Conservation (phyloP, 2,888 invertebrate species). For the Calameuta filiformis region DNA sequence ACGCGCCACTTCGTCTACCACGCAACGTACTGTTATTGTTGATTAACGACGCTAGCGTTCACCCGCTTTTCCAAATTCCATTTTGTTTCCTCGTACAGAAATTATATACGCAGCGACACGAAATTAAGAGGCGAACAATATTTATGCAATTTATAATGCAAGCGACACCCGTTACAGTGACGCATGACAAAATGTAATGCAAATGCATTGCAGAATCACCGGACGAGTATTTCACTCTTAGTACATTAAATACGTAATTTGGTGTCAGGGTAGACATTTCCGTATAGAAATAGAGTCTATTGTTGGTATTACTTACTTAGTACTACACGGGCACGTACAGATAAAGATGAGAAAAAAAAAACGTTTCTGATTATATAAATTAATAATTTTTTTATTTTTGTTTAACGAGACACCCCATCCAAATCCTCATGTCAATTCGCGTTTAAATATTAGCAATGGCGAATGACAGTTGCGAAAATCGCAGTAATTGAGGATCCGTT, state of each 20-base stretch:
- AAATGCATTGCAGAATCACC: slow-evolving; percentile 38
- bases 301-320: slow-evolving; percentile 60
- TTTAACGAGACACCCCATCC: slow-evolving; percentile 10
- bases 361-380: slow-evolving; percentile 38
- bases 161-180: not conserved
- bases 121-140: not conserved
- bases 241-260: slow-evolving; percentile 89
- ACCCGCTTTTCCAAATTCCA: not conserved
- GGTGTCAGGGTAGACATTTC: slow-evolving; percentile 82
- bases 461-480: not conserved
- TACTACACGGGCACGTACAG: slow-evolving; percentile 29
- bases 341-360: slow-evolving; percentile 22
- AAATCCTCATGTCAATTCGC: slow-evolving; percentile 5
- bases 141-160: not conserved
- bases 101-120: not conserved
- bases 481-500: not conserved
- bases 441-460: slow-evolving; percentile 9
- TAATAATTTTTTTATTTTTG: slow-evolving; percentile 33
- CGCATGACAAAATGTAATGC: not conserved
- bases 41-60: not conserved
- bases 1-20: not conserved
- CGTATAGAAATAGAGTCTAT: slow-evolving; percentile 61
- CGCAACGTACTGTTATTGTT: not conserved
- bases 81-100: not conserved
- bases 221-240: slow-evolving; percentile 72